Evolutionary conservation across 2,888 invertebrate species (phyloP), one percentile per base, ranked within the genome.

Genomic region (Blomia tropicalis): DNA sequence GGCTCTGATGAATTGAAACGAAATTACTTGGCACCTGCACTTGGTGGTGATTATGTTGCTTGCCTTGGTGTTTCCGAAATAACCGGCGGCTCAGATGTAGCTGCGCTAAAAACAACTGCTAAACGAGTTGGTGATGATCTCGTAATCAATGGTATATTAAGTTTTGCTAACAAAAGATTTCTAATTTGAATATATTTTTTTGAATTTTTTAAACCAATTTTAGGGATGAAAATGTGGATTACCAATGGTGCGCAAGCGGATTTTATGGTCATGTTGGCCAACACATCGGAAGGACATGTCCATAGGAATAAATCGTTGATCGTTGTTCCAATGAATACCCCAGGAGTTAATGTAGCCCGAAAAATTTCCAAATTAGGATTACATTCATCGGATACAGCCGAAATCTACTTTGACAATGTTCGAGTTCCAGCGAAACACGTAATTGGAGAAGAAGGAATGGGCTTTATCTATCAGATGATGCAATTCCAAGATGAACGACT

Each of bases 401-500:
- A 77, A 70, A 71, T 78, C 30, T 77, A 73, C 69, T 78, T 79
- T 68, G 79, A 79, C 64, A 75, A 79, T 70, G 78, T 79, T 3
- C 70, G 75, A 30, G 76, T 79, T 0, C 78, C 79, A 2, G 70
- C 71, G 43, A 71, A 70, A 30, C 72, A 78, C 66, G 71, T 78
- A 19, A 77, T 79, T 59, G 79, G 79, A 4, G 76, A 79, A 59
- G 75, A 72, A 64, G 78, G 78, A 1, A 69, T 71, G 68, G 79
- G 79, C 2, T 79, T 77, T 69, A 72, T 73, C 0, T 79, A 79
- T 66, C 79, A 79, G 71, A 79, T 79, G 79, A 64, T 75, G 41
- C 77, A 79, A 71, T 79, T 79, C 67, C 79, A 79, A 70, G 76
- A 77, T 66, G 79, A 79, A 67, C 70, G 79, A n/a, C n/a, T n/a